Percentiles rank a stretch among this genome's conserved stretches.
Evolutionary conservation across 2,113 vertebrate species (phyloP).

Genomic region (Hippolais icterina): DNA sequence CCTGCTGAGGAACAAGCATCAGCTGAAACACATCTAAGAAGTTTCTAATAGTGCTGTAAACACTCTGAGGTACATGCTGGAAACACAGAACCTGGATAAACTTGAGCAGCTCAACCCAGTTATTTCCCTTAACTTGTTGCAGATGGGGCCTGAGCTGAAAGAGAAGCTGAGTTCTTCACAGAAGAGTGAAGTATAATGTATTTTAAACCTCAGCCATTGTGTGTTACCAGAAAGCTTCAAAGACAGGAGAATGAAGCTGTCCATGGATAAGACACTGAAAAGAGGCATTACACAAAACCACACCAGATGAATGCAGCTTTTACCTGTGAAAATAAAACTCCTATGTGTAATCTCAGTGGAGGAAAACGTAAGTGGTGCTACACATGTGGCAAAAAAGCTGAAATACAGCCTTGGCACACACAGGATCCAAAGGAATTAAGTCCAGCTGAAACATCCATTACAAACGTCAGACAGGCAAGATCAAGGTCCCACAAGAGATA

Average conservation of each 20-base stretch:
- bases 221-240: conserved; percentile 82
- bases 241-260: conserved; percentile 84
- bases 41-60: conserved; percentile 82
- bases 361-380: conserved; percentile 77
- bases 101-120: conserved; percentile 81
- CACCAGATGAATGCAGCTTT: conserved; percentile 83
- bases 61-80: conserved; percentile 83
- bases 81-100: conserved; percentile 80
- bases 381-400: conserved; percentile 83
- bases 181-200: conserved; percentile 80
- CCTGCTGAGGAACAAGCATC: conserved; percentile 68
- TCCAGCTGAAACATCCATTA: not conserved
- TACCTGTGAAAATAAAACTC: conserved; percentile 80
- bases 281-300: conserved; percentile 80
- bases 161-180: conserved; percentile 73
- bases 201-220: conserved; percentile 85
- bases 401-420: conserved; percentile 82
- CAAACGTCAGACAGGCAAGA: not conserved
- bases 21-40: conserved; percentile 49
- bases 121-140: conserved; percentile 80
- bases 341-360: conserved; percentile 83
- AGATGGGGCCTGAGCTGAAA: conserved; percentile 83
- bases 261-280: conserved; percentile 83
- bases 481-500: not conserved
- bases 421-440: conserved; percentile 71